phyloP scores from a whole-genome alignment of 2,797 vertebrate species.

The Tamandua tetradactyla region DNA sequence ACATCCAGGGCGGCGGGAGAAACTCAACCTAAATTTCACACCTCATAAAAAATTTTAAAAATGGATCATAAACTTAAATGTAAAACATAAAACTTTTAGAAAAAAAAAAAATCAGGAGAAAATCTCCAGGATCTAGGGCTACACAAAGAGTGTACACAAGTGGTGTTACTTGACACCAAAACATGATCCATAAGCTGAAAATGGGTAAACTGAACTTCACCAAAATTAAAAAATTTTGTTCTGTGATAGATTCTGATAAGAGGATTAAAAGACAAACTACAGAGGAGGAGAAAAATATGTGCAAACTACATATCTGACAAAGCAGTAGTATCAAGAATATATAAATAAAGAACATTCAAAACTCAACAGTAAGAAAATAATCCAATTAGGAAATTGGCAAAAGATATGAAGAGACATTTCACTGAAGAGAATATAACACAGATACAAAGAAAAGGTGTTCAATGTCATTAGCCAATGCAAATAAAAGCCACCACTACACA shows the following conservation, averaged over 20 bases:
- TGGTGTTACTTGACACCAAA: not conserved
- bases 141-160: not conserved
- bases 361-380: not conserved
- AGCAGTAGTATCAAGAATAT: not conserved
- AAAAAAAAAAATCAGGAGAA: not conserved
- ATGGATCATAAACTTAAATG: too few relatives aligned
- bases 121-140: not conserved
- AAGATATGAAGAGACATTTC: not conserved
- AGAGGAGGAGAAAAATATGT: not conserved
- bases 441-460: constrained; percentile 19
- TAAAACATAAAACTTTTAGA: not conserved
- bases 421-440: not conserved
- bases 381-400: constrained; percentile 52
- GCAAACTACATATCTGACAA: not conserved
- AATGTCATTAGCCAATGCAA: not conserved
- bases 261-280: not conserved
- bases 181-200: not conserved
- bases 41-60: not conserved
- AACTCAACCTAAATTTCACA: not conserved
- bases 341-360: constrained; percentile 18
- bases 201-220: not conserved
- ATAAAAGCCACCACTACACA: not conserved
- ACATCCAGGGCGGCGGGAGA: not conserved
- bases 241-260: not conserved
- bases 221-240: not conserved